Conservation (phyloP, 1,140 invertebrate genomes). For the Cotesia vestalis region DNA sequence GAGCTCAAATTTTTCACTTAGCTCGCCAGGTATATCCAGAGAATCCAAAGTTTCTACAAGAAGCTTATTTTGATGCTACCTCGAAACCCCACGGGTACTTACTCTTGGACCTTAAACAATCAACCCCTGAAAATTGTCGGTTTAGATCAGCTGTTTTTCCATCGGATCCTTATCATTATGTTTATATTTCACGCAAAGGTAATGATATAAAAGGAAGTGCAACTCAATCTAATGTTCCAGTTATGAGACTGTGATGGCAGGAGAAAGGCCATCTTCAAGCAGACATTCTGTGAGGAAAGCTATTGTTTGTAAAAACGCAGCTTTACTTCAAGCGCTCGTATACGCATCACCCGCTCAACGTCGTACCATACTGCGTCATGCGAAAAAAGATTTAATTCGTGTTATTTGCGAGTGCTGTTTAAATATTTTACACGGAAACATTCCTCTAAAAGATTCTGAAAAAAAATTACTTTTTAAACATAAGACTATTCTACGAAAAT, state of each 20-base stretch:
- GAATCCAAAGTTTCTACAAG: constrained; percentile 51
- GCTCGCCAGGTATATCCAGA: constrained; percentile 41
- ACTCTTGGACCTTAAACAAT: constrained; percentile 51
- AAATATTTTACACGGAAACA: too few species aligned
- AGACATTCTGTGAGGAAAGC: too few species aligned
- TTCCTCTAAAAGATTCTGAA: too few species aligned
- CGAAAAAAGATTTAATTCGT: constrained; percentile 16
- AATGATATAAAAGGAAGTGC: too few species aligned
- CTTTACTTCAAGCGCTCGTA: not conserved
- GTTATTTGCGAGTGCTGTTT: constrained; percentile 6
- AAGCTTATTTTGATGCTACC: constrained; percentile 53
- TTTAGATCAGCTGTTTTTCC: constrained; percentile 41
- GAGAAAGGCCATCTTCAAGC: too few species aligned
- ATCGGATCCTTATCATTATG: constrained; percentile 28
- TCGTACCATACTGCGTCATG: not conserved
- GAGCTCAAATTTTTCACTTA: constrained; percentile 55
- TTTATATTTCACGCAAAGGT: constrained; percentile 33
- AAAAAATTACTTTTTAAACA: too few species aligned
- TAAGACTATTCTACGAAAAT: too few species aligned
- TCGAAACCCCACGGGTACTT: constrained; percentile 50
- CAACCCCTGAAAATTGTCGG: constrained; percentile 44
- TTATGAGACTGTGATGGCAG: too few species aligned
- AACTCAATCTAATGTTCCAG: too few species aligned
- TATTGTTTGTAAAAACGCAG: not conserved
- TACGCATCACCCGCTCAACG: not conserved